These are phyloP conservation scores for Colletes collaris DNA, from an alignment of 2,888 invertebrate species.

Conservation along the genomic window DNA sequence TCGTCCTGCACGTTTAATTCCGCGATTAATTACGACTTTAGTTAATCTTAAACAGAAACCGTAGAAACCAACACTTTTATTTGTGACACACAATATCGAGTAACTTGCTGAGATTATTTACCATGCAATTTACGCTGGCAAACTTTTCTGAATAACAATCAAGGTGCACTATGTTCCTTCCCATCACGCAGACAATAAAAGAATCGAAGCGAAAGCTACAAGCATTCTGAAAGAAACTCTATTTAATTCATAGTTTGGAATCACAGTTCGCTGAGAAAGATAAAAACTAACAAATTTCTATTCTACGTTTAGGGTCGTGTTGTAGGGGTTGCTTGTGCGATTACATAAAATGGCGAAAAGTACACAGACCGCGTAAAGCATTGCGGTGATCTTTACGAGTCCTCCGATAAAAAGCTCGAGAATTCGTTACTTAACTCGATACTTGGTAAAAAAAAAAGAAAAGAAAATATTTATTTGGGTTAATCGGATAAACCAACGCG, in stretches of 20 bases:
- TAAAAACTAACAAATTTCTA: no score
- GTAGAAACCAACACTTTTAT: conserved; percentile 48
- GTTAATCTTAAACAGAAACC: conserved; percentile 56
- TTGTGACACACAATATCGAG: conserved; percentile 37
- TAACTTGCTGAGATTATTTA: background rate
- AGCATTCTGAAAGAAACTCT: no score
- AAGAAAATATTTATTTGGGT: no score
- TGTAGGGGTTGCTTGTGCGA: background rate
- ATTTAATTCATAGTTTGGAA: no score
- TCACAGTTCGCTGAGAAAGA: no score
- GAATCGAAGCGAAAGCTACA: no score
- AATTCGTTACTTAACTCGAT: background rate
- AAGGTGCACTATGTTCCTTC: no score
- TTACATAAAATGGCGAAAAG: background rate
- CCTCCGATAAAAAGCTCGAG: background rate
- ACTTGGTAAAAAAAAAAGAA: no score
- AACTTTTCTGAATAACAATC: no score
- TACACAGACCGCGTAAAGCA: background rate
- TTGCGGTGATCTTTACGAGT: background rate
- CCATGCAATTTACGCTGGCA: conserved; percentile 19
- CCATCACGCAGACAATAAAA: no score
- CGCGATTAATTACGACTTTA: conserved; percentile 55
- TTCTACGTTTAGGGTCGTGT: no score
- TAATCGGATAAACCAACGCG: no score
- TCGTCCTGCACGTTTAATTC: conserved; percentile 74